phyloP scores from a whole-genome alignment of 1,140 invertebrate genomes.

The Campoletis sonorensis region DNA sequence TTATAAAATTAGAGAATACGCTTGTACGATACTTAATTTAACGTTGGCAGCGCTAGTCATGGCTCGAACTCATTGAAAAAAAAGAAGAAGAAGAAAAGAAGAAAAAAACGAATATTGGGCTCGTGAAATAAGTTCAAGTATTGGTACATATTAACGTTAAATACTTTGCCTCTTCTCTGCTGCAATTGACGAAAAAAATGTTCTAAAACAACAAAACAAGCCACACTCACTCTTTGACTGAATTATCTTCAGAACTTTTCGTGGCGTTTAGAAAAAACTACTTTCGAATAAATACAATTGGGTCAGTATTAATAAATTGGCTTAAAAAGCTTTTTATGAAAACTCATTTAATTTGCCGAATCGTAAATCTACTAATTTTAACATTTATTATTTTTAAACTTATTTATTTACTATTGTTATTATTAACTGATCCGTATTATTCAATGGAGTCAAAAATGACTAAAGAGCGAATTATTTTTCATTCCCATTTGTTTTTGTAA shows the following conservation, averaged over 20 bases:
- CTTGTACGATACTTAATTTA: slow-evolving; percentile 47
- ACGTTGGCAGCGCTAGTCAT: slow-evolving; percentile 46
- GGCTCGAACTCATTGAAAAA: not conserved
- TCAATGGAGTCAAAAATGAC: not conserved
- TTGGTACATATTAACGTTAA: not conserved
- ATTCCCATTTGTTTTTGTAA: not conserved
- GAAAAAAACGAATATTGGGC: not conserved
- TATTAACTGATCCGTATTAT: not conserved
- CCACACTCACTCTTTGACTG: too few relatives aligned
- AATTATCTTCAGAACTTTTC: not conserved
- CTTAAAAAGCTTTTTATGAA: too few relatives aligned
- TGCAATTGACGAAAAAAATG: not conserved
- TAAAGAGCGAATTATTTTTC: not conserved
- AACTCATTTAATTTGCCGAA: too few relatives aligned
- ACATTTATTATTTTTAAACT: too few relatives aligned
- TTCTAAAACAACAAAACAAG: not conserved
- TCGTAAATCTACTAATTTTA: too few relatives aligned
- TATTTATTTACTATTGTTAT: too few relatives aligned
- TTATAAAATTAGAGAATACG: slow-evolving; percentile 30
- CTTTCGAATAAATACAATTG: too few relatives aligned
- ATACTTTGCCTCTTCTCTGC: slow-evolving; percentile 7
- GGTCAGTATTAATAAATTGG: too few relatives aligned
- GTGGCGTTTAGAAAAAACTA: not conserved
- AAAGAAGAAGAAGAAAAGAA: slow-evolving; percentile 6
- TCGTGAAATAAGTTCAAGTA: slow-evolving; percentile 8